These are phyloP conservation scores for Dromococcyx pavoninus DNA, from an alignment of 2,797 vertebrate genomes.

Conservation along the genomic window DNA sequence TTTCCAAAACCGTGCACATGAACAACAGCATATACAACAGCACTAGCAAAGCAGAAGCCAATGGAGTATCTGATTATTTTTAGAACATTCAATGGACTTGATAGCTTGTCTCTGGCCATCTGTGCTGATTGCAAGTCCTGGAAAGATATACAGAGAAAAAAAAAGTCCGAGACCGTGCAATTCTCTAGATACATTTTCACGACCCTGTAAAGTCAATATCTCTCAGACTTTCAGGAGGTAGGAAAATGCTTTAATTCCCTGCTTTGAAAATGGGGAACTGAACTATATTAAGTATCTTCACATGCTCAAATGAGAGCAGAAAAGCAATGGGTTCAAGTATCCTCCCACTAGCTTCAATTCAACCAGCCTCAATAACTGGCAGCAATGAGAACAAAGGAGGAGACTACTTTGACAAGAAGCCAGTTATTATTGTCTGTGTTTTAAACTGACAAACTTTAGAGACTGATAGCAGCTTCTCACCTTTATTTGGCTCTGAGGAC, in stretches of 20 bases:
- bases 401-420: not conserved
- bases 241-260: not conserved
- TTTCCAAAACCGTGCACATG: not conserved
- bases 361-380: not conserved
- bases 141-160: not conserved
- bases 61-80: not conserved
- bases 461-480: not conserved
- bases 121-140: not conserved
- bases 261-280: not conserved
- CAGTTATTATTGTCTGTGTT: not conserved
- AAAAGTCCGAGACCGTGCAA: not conserved
- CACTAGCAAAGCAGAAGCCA: not conserved
- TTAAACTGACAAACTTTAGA: not conserved
- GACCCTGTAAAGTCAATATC: not conserved
- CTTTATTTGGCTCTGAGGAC: rapidly evolving
- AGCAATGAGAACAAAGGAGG: not conserved
- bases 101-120: not conserved
- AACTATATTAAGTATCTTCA: not conserved
- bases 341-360: not conserved
- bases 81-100: not conserved
- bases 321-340: rapidly evolving
- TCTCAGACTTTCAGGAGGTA: not conserved
- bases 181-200: not conserved
- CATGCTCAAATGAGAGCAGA: not conserved
- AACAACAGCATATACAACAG: not conserved